Evolutionary conservation across 2,888 invertebrate genomes (phyloP), one percentile per base, ranked within the genome.

Genomic region (Lissocephala sabroskyi): DNA sequence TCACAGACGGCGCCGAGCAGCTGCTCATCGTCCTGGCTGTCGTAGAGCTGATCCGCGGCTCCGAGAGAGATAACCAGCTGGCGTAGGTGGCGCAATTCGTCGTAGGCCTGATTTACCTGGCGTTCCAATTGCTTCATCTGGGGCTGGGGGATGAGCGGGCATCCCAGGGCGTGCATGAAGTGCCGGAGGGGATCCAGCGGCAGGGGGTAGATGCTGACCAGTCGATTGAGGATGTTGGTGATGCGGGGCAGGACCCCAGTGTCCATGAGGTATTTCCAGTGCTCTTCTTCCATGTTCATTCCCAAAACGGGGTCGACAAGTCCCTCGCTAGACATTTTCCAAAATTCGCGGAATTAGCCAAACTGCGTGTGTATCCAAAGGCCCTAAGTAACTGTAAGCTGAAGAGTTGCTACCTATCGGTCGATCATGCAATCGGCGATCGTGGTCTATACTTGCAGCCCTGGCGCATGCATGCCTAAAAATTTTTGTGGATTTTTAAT

Each of bases 51-150:
- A 13, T 59, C 55, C 3, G 33, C 28, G 1, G 57, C 56, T 1
- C 65, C 66, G 9, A 71, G 3, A 2, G 61, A 53, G 9, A 58
- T 57, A 0, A 74, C 40, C 1, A 65, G 28, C 3, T 54, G 52
- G 0, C 67, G 62, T 30, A 71, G 37, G 10, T 56, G 54, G 13
- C 71, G 71, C 41, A 71, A 5, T 7, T 74, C 67, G 1, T 70
- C 59, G 16, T 58, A 55, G 3, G 67, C 67, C 1, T 57, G 59
- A 0, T 59, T 35, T 1, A 71, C 74, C 5, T 74, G 52, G 7
- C 62, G 62, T 18, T 71, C 74, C 42, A 71, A 39, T 1, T 57
- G 39, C n/a, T 66, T 65, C 66, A 71, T 70, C 45, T 70, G 58
- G 0, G 65, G 44, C 46, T 61, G 62, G 0, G 75, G 65, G 19